A percentile compares a stretch with the other conserved stretches of the same genome.
phyloP scores from a whole-genome alignment of 2,888 invertebrate species.

The Drosophila mimica region DNA sequence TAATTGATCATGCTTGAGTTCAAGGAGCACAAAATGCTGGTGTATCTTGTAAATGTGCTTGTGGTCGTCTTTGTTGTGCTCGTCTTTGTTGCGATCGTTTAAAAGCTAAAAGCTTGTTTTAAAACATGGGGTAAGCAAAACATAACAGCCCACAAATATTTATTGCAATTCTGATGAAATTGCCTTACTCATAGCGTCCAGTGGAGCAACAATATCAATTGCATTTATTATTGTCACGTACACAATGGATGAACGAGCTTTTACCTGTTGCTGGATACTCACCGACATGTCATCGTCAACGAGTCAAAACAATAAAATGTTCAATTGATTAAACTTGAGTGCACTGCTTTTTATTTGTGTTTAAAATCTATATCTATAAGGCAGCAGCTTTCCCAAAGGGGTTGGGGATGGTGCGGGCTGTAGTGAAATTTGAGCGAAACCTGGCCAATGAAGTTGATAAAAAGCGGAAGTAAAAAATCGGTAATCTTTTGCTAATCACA shows the following conservation, averaged over 20 bases:
- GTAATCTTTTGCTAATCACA: too few relatives aligned
- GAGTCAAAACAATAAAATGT: conserved; percentile 35
- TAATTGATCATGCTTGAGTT: conserved; percentile 24
- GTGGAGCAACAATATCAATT: not conserved
- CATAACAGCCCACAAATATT: not conserved
- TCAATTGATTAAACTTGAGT: conserved; percentile 24
- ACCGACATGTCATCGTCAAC: conserved; percentile 19
- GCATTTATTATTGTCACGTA: not conserved
- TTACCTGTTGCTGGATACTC: conserved; percentile 2
- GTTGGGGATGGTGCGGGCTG: too few relatives aligned
- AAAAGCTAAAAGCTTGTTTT: too few relatives aligned
- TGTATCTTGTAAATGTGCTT: conserved; percentile 7
- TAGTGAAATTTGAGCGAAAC: too few relatives aligned
- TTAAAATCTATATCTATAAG: not conserved
- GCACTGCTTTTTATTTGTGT: not conserved
- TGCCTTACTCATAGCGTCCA: not conserved
- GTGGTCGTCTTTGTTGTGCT: not conserved
- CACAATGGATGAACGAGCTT: not conserved
- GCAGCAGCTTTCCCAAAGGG: not conserved
- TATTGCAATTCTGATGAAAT: not conserved
- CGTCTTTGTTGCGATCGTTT: too few relatives aligned
- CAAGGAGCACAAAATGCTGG: not conserved
- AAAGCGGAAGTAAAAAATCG: too few relatives aligned
- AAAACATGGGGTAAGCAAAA: not conserved
- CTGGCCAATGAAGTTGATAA: too few relatives aligned